Conservation (phyloP, 2,113 vertebrate genomes). For the Argyrosomus japonicus region DNA sequence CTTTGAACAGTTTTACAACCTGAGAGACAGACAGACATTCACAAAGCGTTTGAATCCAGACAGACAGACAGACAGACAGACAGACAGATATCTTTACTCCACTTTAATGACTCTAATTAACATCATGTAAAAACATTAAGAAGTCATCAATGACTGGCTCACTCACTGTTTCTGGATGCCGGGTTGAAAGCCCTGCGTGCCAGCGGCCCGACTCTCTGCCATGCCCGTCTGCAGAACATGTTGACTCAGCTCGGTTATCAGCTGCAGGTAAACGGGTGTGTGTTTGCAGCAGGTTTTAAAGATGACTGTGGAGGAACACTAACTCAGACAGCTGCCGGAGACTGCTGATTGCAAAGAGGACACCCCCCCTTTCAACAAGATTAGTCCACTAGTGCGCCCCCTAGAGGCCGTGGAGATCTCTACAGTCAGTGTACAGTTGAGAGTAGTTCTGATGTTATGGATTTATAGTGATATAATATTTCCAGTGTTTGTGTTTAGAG, state of each 20-base stretch:
- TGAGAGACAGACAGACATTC: not conserved
- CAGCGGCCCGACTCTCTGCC: slow-evolving; percentile 85
- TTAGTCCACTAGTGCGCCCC: not conserved
- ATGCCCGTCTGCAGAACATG: slow-evolving; percentile 86
- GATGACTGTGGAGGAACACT: slow-evolving; percentile 13
- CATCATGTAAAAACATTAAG: not conserved
- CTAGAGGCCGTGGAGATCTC: not conserved
- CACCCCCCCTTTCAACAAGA: not conserved
- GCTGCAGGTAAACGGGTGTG: not conserved
- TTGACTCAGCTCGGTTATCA: slow-evolving; percentile 51
- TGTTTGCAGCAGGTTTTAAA: slow-evolving; percentile 16
- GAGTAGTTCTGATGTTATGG: not conserved
- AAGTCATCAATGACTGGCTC: not conserved
- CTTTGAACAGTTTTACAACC: not conserved
- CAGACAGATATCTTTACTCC: too few relatives aligned
- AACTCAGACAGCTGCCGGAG: not conserved
- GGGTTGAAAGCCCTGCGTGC: slow-evolving; percentile 72
- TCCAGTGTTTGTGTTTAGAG: too few relatives aligned
- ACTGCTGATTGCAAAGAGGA: slow-evolving; percentile 9
- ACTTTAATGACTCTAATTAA: not conserved
- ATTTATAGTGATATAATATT: not conserved
- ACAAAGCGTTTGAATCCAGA: not conserved
- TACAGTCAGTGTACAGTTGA: too few relatives aligned
- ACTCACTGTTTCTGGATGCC: slow-evolving; percentile 68
- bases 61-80: too few relatives aligned